These are phyloP conservation scores for Halictus rubicundus DNA, from an alignment of 1,140 invertebrate genomes.

Conservation along the genomic window DNA sequence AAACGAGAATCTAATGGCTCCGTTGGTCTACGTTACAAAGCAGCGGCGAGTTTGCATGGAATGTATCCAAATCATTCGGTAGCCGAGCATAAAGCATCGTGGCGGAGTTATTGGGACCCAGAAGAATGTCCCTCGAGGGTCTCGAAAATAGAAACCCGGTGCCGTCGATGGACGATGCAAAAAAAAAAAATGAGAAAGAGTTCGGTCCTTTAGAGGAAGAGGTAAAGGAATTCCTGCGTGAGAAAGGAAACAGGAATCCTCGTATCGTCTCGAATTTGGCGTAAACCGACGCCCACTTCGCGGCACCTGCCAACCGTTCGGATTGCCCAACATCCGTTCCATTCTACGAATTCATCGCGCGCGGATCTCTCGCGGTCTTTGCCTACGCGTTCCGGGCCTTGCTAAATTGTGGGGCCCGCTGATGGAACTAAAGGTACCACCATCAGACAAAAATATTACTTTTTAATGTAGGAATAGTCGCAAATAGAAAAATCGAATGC, in stretches of 20 bases:
- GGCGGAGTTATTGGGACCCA: not conserved
- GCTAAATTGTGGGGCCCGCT: too few species aligned
- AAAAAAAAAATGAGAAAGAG: not conserved
- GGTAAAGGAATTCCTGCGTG: constrained; percentile 15
- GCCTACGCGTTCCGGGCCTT: too few species aligned
- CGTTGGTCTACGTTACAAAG: too few species aligned
- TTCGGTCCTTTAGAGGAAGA: not conserved
- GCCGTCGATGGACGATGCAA: not conserved
- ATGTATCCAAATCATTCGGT: not conserved
- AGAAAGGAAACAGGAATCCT: constrained; percentile 47
- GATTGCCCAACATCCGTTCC: constrained; percentile 65
- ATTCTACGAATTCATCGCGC: constrained; percentile 52
- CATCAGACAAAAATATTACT: too few species aligned
- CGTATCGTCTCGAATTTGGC: constrained; percentile 57
- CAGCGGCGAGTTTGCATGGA: not conserved
- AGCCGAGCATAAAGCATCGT: not conserved
- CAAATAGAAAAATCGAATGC: too few species aligned
- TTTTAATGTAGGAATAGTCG: too few species aligned
- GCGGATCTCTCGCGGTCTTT: not conserved
- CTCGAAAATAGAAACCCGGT: not conserved
- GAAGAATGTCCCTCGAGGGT: not conserved
- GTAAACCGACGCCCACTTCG: constrained; percentile 63
- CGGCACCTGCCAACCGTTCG: constrained; percentile 62
- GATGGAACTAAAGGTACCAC: too few species aligned
- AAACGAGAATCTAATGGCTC: not conserved